Evolutionary conservation across 2,113 vertebrate species (phyloP).

Genomic region (Malurus elegans): DNA sequence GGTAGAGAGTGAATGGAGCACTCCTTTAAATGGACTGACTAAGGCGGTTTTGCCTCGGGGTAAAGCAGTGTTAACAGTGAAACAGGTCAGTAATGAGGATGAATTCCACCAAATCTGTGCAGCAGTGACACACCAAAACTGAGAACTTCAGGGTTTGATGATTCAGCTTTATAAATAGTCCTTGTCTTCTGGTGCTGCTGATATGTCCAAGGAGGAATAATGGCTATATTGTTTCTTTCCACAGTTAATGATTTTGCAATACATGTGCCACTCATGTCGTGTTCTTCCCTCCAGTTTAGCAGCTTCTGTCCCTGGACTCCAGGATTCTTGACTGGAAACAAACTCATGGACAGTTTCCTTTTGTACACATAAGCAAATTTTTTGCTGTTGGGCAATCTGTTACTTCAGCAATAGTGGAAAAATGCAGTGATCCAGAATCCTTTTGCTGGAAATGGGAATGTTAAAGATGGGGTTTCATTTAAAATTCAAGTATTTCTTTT

Average conservation of each 20-base stretch:
- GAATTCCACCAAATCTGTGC: neutral
- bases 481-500: neutral
- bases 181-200: neutral
- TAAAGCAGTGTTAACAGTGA: neutral
- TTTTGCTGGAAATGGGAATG: neutral
- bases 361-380: neutral
- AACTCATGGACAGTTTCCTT: neutral
- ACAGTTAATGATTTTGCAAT: neutral
- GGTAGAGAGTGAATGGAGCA: neutral
- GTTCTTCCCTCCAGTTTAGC: neutral
- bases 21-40: neutral
- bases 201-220: neutral
- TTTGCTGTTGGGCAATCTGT: slow-evolving; percentile 4
- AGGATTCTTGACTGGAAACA: neutral
- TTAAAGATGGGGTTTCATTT: neutral
- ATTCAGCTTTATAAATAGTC: neutral
- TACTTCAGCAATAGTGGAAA: neutral
- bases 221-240: neutral
- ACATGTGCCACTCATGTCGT: neutral
- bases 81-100: neutral
- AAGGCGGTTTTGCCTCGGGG: neutral
- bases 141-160: neutral
- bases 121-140: neutral
- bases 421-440: neutral
- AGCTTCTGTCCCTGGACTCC: neutral